Evolutionary conservation across 2,888 invertebrate genomes (phyloP).

Genomic region (Aspidiotus destructor): DNA sequence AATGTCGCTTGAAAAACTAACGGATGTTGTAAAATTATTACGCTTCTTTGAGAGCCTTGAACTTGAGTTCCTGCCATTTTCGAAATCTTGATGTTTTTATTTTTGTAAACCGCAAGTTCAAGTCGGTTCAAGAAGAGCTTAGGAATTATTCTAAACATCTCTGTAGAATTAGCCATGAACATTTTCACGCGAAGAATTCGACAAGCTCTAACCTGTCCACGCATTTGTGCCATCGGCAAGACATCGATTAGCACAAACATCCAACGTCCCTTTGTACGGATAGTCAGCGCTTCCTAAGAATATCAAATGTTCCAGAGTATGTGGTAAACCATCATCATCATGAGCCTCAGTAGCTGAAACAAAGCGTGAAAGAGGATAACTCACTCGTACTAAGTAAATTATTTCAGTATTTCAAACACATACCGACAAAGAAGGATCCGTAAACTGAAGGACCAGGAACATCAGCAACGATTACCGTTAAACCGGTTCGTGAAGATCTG

Average conservation of each 20-base stretch:
- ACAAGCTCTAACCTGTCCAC: conserved; percentile 57
- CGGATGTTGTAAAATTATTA: too few species aligned
- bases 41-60: too few species aligned
- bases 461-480: conserved; percentile 72
- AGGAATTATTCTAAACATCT: background rate
- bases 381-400: background rate
- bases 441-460: conserved; percentile 85
- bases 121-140: background rate
- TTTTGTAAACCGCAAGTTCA: background rate
- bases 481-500: conserved; percentile 64
- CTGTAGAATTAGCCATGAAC: too few species aligned
- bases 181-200: background rate
- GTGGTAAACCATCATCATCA: conserved; percentile 85
- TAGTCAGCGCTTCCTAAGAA: conserved; percentile 83
- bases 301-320: conserved; percentile 83
- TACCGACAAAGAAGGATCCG: conserved; percentile 79
- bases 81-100: too few species aligned
- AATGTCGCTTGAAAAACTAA: too few species aligned
- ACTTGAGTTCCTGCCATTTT: too few species aligned
- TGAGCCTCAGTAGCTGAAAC: conserved; percentile 74
- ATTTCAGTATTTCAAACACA: conserved; percentile 38
- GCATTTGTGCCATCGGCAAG: conserved; percentile 88
- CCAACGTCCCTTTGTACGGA: conserved; percentile 80
- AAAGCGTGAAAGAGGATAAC: background rate
- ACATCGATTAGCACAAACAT: conserved; percentile 78